These are phyloP conservation scores for Liasis olivaceus DNA, from an alignment of 2,797 vertebrate species.

Conservation along the genomic window DNA sequence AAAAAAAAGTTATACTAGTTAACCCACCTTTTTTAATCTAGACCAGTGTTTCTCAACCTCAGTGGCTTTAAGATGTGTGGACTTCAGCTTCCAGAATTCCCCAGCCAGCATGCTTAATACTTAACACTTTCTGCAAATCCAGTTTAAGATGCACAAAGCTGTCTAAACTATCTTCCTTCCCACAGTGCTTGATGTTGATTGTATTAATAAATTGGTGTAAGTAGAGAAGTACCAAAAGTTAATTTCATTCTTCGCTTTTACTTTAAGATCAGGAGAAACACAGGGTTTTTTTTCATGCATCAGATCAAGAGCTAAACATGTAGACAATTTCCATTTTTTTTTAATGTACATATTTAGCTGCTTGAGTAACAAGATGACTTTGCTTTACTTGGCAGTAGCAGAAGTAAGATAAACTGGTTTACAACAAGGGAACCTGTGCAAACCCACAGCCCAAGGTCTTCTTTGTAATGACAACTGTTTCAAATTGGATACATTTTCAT, in stretches of 20 bases:
- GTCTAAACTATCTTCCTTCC: too few species aligned
- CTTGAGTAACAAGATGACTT: constrained; percentile 49
- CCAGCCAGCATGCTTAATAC: not conserved
- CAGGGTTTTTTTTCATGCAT: not conserved
- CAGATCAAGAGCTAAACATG: constrained; percentile 17
- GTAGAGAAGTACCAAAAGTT: not conserved
- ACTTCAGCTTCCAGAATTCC: not conserved
- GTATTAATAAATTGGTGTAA: not conserved
- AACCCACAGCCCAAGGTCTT: constrained; percentile 40
- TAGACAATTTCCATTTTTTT: not conserved
- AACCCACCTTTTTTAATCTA: not conserved
- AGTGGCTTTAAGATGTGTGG: not conserved
- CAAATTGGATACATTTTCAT: constrained; percentile 45
- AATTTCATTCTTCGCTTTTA: not conserved
- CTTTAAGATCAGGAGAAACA: not conserved
- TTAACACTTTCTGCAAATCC: not conserved
- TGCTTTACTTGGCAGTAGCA: constrained; percentile 63
- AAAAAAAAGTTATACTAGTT: not conserved
- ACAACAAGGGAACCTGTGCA: constrained; percentile 54
- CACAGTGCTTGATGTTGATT: not conserved
- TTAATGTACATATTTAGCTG: constrained; percentile 28
- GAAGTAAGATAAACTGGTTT: constrained; percentile 65
- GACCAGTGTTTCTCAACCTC: not conserved
- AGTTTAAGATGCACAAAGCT: not conserved
- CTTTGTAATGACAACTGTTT: constrained; percentile 55